These are phyloP conservation scores for Leucophora obtusa DNA, from an alignment of 2,888 invertebrate genomes.

Conservation along the genomic window DNA sequence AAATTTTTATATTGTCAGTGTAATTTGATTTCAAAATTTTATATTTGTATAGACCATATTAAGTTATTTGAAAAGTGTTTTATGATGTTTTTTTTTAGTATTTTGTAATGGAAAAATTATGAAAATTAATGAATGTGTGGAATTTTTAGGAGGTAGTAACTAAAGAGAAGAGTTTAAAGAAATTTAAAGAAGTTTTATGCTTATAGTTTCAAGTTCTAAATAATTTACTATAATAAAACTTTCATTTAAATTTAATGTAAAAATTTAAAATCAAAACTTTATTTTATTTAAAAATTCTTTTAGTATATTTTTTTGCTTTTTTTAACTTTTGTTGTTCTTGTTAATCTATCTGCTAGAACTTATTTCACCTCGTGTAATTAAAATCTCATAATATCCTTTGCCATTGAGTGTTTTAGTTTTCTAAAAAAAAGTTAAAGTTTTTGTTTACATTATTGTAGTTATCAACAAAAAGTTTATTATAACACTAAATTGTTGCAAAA, in stretches of 20 bases:
- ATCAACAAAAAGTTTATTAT: neutral
- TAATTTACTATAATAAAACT: no score
- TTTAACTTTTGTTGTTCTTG: no score
- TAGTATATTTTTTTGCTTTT: no score
- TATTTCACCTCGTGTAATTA: constrained; percentile 22
- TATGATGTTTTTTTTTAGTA: constrained; percentile 46
- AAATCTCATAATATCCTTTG: neutral
- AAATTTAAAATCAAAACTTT: no score
- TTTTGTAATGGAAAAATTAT: constrained; percentile 47
- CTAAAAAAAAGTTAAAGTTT: constrained; percentile 2
- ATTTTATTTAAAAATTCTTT: no score
- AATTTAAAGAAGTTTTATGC: neutral
- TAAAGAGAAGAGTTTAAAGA: neutral
- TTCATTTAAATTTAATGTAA: no score
- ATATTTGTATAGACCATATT: neutral
- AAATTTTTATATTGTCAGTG: neutral
- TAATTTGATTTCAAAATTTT: neutral
- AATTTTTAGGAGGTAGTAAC: constrained; percentile 1
- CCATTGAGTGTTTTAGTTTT: neutral
- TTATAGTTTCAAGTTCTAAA: neutral
- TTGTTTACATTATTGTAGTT: neutral
- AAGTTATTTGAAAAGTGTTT: constrained; percentile 25
- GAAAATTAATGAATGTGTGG: constrained; percentile 57
- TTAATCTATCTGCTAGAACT: neutral
- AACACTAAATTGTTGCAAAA: neutral